Evolutionary conservation across 2,113 vertebrate species (phyloP).

Genomic region (Cnemophilus loriae): DNA sequence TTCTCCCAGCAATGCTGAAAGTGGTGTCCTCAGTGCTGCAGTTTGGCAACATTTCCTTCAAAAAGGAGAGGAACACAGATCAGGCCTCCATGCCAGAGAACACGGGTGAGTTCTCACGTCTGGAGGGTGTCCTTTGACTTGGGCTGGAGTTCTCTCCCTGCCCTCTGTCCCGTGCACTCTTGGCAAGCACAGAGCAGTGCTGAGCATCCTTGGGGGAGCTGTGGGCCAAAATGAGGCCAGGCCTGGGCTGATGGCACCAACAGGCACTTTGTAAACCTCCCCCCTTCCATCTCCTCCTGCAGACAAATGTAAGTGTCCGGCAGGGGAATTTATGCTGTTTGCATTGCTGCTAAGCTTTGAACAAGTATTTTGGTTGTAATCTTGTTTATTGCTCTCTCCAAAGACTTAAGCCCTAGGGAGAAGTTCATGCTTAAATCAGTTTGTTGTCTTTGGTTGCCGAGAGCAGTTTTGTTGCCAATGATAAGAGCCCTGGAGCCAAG

Average conservation of each 20-base stretch:
- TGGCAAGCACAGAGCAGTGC: not conserved
- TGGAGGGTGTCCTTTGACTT: not conserved
- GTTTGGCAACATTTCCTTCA: conserved; percentile 95
- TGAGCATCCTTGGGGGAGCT: not conserved
- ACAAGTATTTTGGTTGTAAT: not conserved
- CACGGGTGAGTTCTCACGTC: conserved; percentile 73
- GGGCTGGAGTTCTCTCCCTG: not conserved
- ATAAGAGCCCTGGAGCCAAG: conserved; percentile 47
- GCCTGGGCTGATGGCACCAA: not conserved
- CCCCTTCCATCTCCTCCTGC: not conserved
- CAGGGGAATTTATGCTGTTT: not conserved
- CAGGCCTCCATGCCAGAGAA: conserved; percentile 99
- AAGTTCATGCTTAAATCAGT: not conserved
- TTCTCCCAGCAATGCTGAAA: conserved; percentile 88
- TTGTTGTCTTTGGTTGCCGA: conserved; percentile 54
- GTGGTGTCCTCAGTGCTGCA: conserved; percentile 96
- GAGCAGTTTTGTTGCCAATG: conserved; percentile 31
- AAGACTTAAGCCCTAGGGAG: not conserved
- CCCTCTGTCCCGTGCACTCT: not conserved
- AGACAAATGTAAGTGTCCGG: not conserved
- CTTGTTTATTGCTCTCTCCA: conserved; percentile 11
- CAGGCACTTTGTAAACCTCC: not conserved
- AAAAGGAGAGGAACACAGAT: conserved; percentile 96
- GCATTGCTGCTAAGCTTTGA: not conserved
- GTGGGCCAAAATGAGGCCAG: not conserved